Conservation (phyloP, 2,888 invertebrate species). For the Drepana falcataria region DNA sequence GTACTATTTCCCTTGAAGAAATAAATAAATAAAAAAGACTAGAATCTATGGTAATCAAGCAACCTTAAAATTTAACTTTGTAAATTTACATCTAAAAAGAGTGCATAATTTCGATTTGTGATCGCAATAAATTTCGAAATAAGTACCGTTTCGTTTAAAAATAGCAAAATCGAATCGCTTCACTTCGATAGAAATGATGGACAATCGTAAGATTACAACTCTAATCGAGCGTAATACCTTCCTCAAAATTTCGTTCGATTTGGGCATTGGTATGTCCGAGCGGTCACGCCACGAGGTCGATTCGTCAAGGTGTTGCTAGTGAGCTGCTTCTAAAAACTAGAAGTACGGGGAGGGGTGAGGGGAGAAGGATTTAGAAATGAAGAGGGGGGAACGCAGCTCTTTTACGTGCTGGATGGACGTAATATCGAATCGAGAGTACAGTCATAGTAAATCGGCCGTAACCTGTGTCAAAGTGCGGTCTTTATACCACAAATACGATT, state of each 20-base stretch:
- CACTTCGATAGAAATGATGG: conserved; percentile 5
- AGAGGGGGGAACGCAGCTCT: conserved; percentile 46
- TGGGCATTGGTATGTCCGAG: conserved; percentile 26
- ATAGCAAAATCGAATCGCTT: neutral
- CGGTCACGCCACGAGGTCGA: conserved; percentile 51
- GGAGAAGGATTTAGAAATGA: conserved; percentile 29
- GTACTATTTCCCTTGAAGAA: too few species aligned
- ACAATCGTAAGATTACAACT: conserved; percentile 26
- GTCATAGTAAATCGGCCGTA: conserved; percentile 63
- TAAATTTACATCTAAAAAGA: too few species aligned
- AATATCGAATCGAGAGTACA: conserved; percentile 55
- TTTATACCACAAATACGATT: conserved; percentile 32
- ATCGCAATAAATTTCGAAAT: neutral
- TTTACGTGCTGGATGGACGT: conserved; percentile 57
- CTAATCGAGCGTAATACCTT: conserved; percentile 43
- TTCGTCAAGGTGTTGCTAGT: conserved; percentile 51
- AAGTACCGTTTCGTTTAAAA: neutral
- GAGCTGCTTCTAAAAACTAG: conserved; percentile 35
- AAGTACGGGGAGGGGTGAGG: conserved; percentile 16
- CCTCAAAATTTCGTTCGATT: conserved; percentile 30
- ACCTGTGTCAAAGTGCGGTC: conserved; percentile 40
- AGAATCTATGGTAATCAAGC: too few species aligned
- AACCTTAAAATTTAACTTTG: too few species aligned
- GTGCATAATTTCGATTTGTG: too few species aligned
- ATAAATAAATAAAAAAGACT: too few species aligned